Percentiles rank a stretch among this genome's conserved stretches.
These are phyloP conservation scores for Melanogrammus aeglefinus DNA, from an alignment of 2,797 vertebrate species.

Conservation along the genomic window DNA sequence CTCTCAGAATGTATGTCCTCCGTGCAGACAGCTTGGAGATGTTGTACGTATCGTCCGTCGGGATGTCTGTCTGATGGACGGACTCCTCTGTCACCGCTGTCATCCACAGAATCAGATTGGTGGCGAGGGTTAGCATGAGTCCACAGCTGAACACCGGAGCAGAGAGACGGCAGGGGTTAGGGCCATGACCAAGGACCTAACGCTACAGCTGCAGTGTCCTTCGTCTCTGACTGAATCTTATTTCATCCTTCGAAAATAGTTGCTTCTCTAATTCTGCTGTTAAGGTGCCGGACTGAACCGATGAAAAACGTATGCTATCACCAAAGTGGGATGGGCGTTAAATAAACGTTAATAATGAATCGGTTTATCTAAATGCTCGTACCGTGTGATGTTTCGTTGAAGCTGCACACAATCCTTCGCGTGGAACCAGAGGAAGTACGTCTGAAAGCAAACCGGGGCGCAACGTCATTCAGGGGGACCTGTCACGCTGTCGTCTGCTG, in stretches of 20 bases:
- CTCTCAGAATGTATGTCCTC: constrained; percentile 29
- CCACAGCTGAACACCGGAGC: constrained; percentile 78
- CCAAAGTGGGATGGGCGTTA: too few relatives aligned
- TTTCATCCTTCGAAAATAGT: too few relatives aligned
- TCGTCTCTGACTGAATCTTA: background rate
- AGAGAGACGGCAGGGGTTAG: background rate
- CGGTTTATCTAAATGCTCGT: constrained; percentile 24
- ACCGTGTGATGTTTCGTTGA: constrained; percentile 86
- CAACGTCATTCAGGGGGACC: too few relatives aligned
- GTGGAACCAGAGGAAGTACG: constrained; percentile 89
- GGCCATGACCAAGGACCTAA: background rate
- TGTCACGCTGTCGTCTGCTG: too few relatives aligned
- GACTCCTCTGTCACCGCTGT: constrained; percentile 88
- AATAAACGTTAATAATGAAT: background rate
- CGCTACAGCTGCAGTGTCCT: background rate
- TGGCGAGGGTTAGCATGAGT: constrained; percentile 86
- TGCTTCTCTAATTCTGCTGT: too few relatives aligned
- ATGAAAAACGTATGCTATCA: too few relatives aligned
- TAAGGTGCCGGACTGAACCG: too few relatives aligned
- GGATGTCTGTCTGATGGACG: constrained; percentile 77
- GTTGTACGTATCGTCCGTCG: constrained; percentile 34
- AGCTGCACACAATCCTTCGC: constrained; percentile 88
- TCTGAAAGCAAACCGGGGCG: constrained; percentile 66
- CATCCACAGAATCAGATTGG: constrained; percentile 93
- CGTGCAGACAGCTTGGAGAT: constrained; percentile 17